These are phyloP conservation scores for Rhea pennata DNA, from an alignment of 2,113 vertebrate species.

Conservation along the genomic window DNA sequence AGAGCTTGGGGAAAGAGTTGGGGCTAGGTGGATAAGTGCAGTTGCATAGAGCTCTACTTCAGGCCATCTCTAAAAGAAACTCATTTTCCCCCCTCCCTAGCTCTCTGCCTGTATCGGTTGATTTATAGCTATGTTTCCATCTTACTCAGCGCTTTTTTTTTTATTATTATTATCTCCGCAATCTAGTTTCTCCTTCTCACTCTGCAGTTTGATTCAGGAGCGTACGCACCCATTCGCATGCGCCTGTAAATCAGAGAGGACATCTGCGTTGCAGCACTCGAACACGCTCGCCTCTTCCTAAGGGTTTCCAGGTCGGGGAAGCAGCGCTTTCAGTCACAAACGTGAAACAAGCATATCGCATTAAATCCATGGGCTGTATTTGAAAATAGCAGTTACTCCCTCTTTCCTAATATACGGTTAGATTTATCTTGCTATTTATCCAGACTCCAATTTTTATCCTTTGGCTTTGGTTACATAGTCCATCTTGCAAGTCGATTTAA, in stretches of 20 bases:
- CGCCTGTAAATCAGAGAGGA: not conserved
- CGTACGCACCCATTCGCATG: accelerated
- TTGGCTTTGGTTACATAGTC: not conserved
- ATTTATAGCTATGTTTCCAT: not conserved
- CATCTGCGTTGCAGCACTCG: not conserved
- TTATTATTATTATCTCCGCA: not conserved
- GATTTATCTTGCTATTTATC: not conserved
- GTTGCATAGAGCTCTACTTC: not conserved
- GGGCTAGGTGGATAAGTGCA: not conserved
- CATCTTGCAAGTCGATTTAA: not conserved
- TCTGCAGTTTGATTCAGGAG: not conserved
- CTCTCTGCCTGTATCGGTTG: accelerated
- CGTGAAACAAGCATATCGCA: not conserved
- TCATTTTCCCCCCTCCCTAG: not conserved
- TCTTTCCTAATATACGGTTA: not conserved
- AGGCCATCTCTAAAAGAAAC: accelerated
- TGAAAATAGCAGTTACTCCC: not conserved
- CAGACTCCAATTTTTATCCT: not conserved
- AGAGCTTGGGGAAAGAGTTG: not conserved
- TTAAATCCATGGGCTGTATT: not conserved
- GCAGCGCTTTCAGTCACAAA: not conserved
- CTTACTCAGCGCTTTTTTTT: not conserved
- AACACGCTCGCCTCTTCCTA: not conserved
- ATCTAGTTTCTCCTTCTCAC: not conserved
- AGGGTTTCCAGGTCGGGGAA: not conserved